Conservation (phyloP, 2,797 vertebrate genomes). For the Pangasius sanitwongsei region DNA sequence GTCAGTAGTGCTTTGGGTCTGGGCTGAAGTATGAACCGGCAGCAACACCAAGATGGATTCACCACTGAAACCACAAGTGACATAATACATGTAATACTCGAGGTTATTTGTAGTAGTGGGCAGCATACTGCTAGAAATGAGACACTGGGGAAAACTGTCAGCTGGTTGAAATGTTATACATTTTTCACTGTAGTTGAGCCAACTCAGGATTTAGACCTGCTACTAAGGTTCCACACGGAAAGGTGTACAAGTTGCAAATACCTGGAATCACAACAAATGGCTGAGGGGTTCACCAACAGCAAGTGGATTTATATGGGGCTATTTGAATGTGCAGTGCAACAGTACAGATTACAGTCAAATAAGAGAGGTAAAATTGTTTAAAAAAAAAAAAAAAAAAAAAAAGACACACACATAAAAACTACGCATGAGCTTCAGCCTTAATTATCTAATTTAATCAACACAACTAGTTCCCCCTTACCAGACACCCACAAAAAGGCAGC, state of each 20-base stretch:
- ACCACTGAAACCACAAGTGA: neutral
- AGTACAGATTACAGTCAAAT: neutral
- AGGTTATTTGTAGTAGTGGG: neutral
- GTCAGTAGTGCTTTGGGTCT: neutral
- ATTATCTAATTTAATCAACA: neutral
- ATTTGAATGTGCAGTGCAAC: neutral
- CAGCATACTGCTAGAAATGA: neutral
- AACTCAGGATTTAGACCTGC: too few relatives aligned
- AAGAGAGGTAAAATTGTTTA: neutral
- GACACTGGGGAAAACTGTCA: neutral
- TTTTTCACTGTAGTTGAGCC: neutral
- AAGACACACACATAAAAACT: neutral
- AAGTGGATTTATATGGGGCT: neutral
- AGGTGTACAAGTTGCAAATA: neutral
- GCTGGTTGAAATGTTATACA: neutral
- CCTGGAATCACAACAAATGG: neutral
- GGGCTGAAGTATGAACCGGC: neutral
- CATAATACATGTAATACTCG: neutral
- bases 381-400: fast-evolving
- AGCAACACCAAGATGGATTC: neutral
- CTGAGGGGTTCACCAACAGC: neutral
- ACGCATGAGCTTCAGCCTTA: neutral
- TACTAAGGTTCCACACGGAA: neutral
- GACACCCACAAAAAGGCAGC: neutral
- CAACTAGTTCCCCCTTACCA: neutral